Evolutionary conservation across 2,888 invertebrate genomes (phyloP).

Genomic region (Meteorus cinctellus): DNA sequence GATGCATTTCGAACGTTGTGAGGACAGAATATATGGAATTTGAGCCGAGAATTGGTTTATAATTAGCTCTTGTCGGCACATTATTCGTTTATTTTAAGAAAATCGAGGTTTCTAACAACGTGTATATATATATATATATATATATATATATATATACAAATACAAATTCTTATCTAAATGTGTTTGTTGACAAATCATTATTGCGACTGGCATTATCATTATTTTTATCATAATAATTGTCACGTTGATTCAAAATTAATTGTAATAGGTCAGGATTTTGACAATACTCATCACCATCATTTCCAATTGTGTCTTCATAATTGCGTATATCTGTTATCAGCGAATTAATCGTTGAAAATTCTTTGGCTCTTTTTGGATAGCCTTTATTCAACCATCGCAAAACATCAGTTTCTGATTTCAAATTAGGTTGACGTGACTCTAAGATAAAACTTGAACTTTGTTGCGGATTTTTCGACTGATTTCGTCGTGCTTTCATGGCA

Average conservation of each 20-base stretch:
- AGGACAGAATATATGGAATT: too few relatives aligned
- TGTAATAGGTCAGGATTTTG: background rate
- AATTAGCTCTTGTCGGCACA: too few relatives aligned
- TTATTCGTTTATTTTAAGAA: background rate
- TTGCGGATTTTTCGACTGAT: conserved; percentile 58
- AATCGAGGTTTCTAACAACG: background rate
- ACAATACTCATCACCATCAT: background rate
- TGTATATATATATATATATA: conserved; percentile 1
- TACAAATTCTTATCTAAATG: background rate
- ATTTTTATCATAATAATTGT: conserved; percentile 14
- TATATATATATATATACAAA: background rate
- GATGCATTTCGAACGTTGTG: too few relatives aligned
- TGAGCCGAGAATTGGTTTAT: too few relatives aligned
- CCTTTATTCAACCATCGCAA: conserved; percentile 60
- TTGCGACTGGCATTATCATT: background rate
- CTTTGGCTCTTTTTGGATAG: conserved; percentile 54
- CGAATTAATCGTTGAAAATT: conserved; percentile 54
- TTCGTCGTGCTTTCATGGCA: conserved; percentile 62
- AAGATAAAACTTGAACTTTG: conserved; percentile 52
- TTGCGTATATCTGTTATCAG: conserved; percentile 53
- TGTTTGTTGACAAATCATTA: background rate
- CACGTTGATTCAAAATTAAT: background rate
- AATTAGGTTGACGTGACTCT: conserved; percentile 57
- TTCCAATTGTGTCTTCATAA: conserved; percentile 53
- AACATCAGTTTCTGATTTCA: conserved; percentile 55